Conservation (phyloP, 2,797 vertebrate species). For the Cichlasoma orientale region DNA sequence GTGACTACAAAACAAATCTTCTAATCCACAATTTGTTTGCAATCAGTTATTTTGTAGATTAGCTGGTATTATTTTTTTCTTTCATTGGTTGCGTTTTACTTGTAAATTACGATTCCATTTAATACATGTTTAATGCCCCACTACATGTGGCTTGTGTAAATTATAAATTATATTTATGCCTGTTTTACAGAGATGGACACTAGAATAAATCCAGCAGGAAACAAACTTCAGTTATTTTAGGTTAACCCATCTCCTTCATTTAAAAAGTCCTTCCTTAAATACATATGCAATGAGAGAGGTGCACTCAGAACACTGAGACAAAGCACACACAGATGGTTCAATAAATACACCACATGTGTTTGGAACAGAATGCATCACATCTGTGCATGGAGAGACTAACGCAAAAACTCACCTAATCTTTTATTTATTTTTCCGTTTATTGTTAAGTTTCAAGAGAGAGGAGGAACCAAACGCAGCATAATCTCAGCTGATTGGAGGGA, state of each 20-base stretch:
- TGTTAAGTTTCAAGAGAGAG: neutral
- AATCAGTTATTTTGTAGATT: neutral
- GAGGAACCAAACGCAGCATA: neutral
- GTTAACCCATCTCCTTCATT: neutral
- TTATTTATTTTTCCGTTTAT: neutral
- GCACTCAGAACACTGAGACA: neutral
- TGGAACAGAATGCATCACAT: conserved; percentile 6
- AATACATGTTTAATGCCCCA: neutral
- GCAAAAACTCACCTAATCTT: neutral
- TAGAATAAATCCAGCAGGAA: neutral
- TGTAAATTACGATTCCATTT: neutral
- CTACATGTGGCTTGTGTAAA: neutral
- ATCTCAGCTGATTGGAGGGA: neutral
- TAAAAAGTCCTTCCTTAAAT: neutral
- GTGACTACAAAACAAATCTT: neutral
- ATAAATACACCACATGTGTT: neutral
- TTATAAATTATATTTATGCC: neutral
- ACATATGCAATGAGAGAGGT: neutral
- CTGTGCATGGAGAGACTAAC: neutral
- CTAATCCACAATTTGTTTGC: neutral
- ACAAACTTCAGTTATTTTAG: neutral
- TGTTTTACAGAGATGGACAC: neutral
- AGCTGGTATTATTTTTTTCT: neutral
- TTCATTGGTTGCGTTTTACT: neutral
- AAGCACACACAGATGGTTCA: conserved; percentile 6